Base-by-base conservation (phyloP, 2,888 invertebrate species). In the Apamea crenata region DNA sequence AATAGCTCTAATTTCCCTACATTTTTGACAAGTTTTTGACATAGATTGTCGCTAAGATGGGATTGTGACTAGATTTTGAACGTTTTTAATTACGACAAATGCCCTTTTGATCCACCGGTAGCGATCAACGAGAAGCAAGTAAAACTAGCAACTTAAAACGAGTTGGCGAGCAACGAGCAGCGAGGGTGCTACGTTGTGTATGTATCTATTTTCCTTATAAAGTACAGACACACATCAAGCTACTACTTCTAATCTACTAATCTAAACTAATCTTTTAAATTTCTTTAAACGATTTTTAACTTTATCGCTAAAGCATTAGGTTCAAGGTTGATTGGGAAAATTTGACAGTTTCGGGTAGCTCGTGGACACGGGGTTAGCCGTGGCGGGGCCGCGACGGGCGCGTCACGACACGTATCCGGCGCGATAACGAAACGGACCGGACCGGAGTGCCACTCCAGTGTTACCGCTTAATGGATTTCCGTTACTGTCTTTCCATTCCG, bases 391-490 rank as follows among this genome's bases (percentile, higher is more conserved):
- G 50, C 32, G 32, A 29, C 78, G 81, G 63, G 14, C 65, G 21
- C 71, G 74, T 66, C 88, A 79, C 83, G 81, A 66, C 77, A 87
- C 75, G 75, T 72, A 78, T 85, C 82, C 86, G 86, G 80, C 1
- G 44, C 81, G 82, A 77, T 81, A 81, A 77, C 84, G 78, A 63
- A 74, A 81, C 80, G 81, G 75, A 73, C 79, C 78, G 56, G 69
- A 81, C 78, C 77, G 65, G 77, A 89, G 81, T 70, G 61, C 77
- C 78, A 79, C 82, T 86, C 66, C 77, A 78, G 56, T 74, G 84
- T 86, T 78, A 78, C 81, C 77, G 66, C 81, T 47, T 88, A 88
- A 88, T 88, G 88, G 84, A 88, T 88, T 88, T 88, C 88, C 88
- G 86, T 77, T 65, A 78, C 84, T 76, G 79, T 84, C 80, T 78